phyloP scores from a whole-genome alignment of 2,113 vertebrate species.

The Embiotoca jacksoni region DNA sequence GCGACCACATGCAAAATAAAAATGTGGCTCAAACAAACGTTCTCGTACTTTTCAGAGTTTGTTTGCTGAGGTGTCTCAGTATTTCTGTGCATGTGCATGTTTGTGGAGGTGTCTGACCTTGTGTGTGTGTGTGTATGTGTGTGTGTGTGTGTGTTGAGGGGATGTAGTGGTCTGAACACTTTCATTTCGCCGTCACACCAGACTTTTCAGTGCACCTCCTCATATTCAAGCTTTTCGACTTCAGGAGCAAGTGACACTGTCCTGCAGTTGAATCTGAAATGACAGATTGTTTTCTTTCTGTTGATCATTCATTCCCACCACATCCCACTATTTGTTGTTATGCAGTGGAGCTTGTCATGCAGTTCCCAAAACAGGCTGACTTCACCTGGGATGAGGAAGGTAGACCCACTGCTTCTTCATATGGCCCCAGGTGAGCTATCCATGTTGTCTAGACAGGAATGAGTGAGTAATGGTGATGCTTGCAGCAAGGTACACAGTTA shows the following conservation, averaged over 20 bases:
- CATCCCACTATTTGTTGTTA: background rate
- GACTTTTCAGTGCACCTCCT: background rate
- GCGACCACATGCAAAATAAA: slow-evolving; percentile 12
- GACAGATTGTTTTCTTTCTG: slow-evolving; percentile 15
- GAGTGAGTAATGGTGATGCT: slow-evolving; percentile 71
- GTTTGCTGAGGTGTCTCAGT: slow-evolving; percentile 68
- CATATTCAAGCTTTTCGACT: background rate
- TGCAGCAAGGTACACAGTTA: slow-evolving; percentile 42
- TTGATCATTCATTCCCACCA: slow-evolving; percentile 7
- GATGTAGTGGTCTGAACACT: background rate
- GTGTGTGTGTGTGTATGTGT: slow-evolving; percentile 26
- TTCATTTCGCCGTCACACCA: background rate
- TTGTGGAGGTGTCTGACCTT: slow-evolving; percentile 57
- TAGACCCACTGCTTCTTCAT: slow-evolving; percentile 2
- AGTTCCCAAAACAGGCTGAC: slow-evolving; percentile 52
- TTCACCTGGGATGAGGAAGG: slow-evolving; percentile 50
- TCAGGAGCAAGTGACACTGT: background rate
- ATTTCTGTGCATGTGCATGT: slow-evolving; percentile 36
- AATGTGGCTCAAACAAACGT: slow-evolving; percentile 25
- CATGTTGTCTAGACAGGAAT: slow-evolving; percentile 77
- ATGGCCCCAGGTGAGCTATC: slow-evolving; percentile 64
- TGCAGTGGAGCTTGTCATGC: slow-evolving; percentile 3
- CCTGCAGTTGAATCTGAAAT: background rate
- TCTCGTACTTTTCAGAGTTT: slow-evolving; percentile 15
- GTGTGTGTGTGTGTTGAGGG: background rate